Conservation (phyloP, 2,888 invertebrate genomes). For the Mayetiola destructor region DNA sequence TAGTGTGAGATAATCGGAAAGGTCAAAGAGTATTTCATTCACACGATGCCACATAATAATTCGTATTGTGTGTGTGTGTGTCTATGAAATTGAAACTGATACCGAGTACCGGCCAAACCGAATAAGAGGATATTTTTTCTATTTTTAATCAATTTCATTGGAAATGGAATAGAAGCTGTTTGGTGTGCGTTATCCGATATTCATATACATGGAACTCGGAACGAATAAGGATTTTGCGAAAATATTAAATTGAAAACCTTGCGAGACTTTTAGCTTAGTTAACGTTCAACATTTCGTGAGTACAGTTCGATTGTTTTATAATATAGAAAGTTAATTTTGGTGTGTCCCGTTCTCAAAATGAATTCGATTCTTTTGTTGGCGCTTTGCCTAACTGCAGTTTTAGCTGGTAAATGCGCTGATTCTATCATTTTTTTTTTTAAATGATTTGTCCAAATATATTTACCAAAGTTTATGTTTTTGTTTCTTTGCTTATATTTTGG, state of each 20-base stretch:
- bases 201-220: background rate
- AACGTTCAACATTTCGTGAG: background rate
- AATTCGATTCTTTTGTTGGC: slow-evolving; percentile 28
- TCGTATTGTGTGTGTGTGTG: no score
- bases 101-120: no score
- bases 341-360: slow-evolving; percentile 23
- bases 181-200: background rate
- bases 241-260: background rate
- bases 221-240: background rate
- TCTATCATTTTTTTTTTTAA: background rate
- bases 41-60: background rate
- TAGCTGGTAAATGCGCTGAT: slow-evolving; percentile 26
- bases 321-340: background rate
- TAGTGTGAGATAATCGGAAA: background rate
- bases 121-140: no score
- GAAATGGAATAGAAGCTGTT: background rate
- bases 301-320: background rate
- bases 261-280: background rate
- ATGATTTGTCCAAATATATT: background rate
- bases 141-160: no score
- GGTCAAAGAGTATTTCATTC: background rate
- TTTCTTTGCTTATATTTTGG: no score
- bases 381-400: slow-evolving; percentile 28
- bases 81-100: no score
- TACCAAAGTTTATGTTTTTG: background rate